phyloP scores from a whole-genome alignment of 2,797 vertebrate species.

The Falco cherrug region DNA sequence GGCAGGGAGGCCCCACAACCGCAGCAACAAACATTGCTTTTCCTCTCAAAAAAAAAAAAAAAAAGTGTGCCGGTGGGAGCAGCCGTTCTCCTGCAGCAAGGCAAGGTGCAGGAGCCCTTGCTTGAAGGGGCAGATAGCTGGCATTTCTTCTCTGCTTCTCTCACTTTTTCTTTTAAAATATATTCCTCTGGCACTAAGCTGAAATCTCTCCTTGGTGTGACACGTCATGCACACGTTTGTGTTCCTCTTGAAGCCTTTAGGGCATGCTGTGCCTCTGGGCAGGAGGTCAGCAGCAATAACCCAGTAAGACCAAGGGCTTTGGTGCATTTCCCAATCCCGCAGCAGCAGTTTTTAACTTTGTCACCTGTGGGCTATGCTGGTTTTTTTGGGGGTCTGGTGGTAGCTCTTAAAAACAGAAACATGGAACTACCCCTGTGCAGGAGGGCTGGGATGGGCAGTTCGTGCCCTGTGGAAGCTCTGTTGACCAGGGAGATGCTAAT shows the following conservation, averaged over 20 bases:
- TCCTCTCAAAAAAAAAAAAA: background rate
- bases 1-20: background rate
- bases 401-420: background rate
- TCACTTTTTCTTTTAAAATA: background rate
- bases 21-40: background rate
- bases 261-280: background rate
- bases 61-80: background rate
- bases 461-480: fast-evolving
- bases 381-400: background rate
- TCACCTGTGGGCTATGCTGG: background rate
- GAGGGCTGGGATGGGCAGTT: background rate
- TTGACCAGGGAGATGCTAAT: background rate
- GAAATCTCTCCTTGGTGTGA: background rate
- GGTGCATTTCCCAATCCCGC: background rate
- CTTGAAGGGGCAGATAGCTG: background rate
- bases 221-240: fast-evolving
- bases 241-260: background rate
- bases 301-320: background rate
- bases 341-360: background rate
- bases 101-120: background rate
- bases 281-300: background rate
- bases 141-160: background rate
- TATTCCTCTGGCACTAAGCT: background rate
- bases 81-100: background rate
- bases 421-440: background rate